Percentiles rank a stretch among this genome's conserved stretches.
These are phyloP conservation scores for Nemapogon koenigi DNA, from an alignment of 2,888 invertebrate species.

Conservation along the genomic window DNA sequence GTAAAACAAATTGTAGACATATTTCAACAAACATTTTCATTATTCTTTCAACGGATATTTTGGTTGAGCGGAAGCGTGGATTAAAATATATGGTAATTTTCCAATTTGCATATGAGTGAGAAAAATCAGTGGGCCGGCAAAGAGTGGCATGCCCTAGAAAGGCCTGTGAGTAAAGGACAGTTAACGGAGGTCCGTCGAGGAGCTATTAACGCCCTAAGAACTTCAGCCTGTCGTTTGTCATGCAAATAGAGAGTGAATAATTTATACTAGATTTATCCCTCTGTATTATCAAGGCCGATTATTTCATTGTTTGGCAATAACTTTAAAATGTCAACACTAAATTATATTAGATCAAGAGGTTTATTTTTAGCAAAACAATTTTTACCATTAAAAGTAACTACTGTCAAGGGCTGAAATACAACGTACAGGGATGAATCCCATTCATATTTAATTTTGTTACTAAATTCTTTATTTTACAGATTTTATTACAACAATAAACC, in stretches of 20 bases:
- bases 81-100: slow-evolving; percentile 50
- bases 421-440: background rate
- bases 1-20: no score
- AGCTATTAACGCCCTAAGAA: slow-evolving; percentile 44
- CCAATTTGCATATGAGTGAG: slow-evolving; percentile 49
- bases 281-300: slow-evolving; percentile 31
- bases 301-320: background rate
- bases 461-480: no score
- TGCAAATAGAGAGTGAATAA: slow-evolving; percentile 59
- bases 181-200: slow-evolving; percentile 18
- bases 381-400: no score
- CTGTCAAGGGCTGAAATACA: background rate
- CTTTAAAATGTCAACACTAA: no score
- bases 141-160: slow-evolving; percentile 33
- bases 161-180: slow-evolving; percentile 28
- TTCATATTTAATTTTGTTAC: no score
- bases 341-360: no score
- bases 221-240: slow-evolving; percentile 50
- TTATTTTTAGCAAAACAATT: no score
- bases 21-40: no score
- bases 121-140: slow-evolving; percentile 51
- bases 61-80: slow-evolving; percentile 25
- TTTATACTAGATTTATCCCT: slow-evolving; percentile 49
- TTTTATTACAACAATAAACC: no score
- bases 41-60: slow-evolving; percentile 31